Percentiles rank a stretch among this genome's conserved stretches.
Conservation (phyloP, 1,140 invertebrate species). For the Calliopsis andreniformis region DNA sequence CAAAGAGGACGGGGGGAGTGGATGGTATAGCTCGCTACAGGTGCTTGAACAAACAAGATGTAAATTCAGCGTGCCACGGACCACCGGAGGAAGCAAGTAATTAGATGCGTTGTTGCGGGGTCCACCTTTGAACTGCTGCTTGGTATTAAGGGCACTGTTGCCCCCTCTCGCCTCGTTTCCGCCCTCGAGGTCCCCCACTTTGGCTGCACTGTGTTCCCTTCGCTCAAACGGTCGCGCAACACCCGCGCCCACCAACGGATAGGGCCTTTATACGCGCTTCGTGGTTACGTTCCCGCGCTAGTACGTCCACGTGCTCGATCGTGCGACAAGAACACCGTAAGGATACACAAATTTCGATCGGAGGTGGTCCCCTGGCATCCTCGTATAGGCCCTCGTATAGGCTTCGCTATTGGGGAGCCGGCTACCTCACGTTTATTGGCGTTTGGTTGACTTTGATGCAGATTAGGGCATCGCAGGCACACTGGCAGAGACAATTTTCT, state of each 20-base stretch:
- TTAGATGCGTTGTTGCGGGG: slow-evolving; percentile 79
- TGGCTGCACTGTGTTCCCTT: slow-evolving; percentile 24
- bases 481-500: no score
- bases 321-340: slow-evolving; percentile 50
- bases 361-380: background rate
- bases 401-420: no score
- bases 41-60: slow-evolving; percentile 79
- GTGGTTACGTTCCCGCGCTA: slow-evolving; percentile 7
- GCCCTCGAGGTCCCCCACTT: slow-evolving; percentile 30
- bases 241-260: slow-evolving; percentile 29
- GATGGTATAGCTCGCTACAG: slow-evolving; percentile 63
- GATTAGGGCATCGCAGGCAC: no score
- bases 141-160: slow-evolving; percentile 73
- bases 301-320: slow-evolving; percentile 52
- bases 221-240: slow-evolving; percentile 30
- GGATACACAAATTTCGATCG: slow-evolving; percentile 57
- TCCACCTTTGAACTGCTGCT: slow-evolving; percentile 76
- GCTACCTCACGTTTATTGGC: background rate
- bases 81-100: slow-evolving; percentile 76
- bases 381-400: no score
- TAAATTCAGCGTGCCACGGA: slow-evolving; percentile 71
- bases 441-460: background rate
- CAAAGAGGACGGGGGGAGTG: background rate
- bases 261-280: slow-evolving; percentile 26
- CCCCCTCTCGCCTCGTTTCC: slow-evolving; percentile 9